Evolutionary conservation across 2,113 vertebrate genomes (phyloP).

Genomic region (Chloropsis hardwickii): DNA sequence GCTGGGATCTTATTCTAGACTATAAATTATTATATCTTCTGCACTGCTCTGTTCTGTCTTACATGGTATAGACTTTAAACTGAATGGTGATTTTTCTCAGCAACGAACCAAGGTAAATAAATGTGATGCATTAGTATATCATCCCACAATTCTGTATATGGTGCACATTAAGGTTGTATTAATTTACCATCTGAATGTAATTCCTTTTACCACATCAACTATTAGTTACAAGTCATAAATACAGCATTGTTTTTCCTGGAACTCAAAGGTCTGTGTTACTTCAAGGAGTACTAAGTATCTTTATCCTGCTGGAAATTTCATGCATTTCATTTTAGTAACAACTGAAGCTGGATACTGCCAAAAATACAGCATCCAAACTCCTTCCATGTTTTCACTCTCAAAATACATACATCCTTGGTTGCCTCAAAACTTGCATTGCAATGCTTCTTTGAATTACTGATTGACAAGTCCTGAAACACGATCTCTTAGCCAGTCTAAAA

Average conservation of each 20-base stretch:
- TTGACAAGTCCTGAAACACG: neutral
- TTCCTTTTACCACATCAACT: slow-evolving; percentile 74
- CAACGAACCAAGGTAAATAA: slow-evolving; percentile 82
- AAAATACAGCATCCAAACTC: neutral
- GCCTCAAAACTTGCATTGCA: neutral
- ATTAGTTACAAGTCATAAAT: slow-evolving; percentile 71
- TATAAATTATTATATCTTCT: slow-evolving; percentile 53
- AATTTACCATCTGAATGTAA: slow-evolving; percentile 81
- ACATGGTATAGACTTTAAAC: slow-evolving; percentile 52
- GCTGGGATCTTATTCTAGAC: slow-evolving; percentile 20
- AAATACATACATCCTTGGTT: neutral
- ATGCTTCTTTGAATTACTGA: neutral
- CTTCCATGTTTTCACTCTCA: neutral
- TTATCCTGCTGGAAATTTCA: slow-evolving; percentile 69
- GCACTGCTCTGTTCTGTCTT: slow-evolving; percentile 27
- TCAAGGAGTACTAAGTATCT: slow-evolving; percentile 66
- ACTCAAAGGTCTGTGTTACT: slow-evolving; percentile 55
- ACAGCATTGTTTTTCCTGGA: slow-evolving; percentile 70
- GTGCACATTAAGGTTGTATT: slow-evolving; percentile 77
- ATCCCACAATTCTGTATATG: slow-evolving; percentile 69
- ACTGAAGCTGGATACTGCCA: slow-evolving; percentile 30
- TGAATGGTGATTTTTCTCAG: slow-evolving; percentile 72
- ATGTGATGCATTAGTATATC: slow-evolving; percentile 81
- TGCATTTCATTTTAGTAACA: slow-evolving; percentile 41
- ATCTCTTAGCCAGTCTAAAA: neutral